These are phyloP conservation scores for Myzus persicae DNA, from an alignment of 1,140 invertebrate species.

Conservation along the genomic window DNA sequence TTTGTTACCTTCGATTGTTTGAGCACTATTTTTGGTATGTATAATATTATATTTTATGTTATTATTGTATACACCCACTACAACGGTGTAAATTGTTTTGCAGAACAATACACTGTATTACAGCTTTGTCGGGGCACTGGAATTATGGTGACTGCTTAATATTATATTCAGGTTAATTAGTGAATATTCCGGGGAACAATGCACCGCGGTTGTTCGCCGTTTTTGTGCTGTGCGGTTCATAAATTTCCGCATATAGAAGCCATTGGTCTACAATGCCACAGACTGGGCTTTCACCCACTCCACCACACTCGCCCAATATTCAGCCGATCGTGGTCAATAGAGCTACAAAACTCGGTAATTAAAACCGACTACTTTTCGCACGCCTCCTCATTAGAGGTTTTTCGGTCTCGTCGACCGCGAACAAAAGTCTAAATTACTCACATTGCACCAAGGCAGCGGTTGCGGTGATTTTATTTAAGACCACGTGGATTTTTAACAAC, in stretches of 20 bases:
- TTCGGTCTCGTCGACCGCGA: background rate
- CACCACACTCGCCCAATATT: background rate
- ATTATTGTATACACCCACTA: background rate
- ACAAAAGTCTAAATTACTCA: background rate
- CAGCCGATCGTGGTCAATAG: background rate
- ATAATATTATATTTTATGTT: background rate
- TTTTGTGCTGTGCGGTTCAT: background rate
- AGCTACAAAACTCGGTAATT: background rate
- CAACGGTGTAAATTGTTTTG: conserved; percentile 2
- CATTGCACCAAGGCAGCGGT: background rate
- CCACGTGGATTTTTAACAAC: background rate
- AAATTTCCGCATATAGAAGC: background rate
- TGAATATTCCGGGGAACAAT: background rate
- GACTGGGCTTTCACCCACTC: background rate
- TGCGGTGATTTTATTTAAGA: background rate
- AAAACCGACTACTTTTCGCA: background rate
- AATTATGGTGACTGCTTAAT: conserved; percentile 8
- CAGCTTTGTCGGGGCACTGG: background rate
- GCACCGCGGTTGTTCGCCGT: background rate
- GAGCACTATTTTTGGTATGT: background rate
- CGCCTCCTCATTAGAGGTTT: background rate
- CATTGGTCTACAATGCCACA: background rate
- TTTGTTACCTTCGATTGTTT: background rate
- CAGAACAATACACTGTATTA: conserved; percentile 1
- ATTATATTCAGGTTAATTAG: conserved; percentile 18